A percentile compares a stretch with the other conserved stretches of the same genome.
Conservation (phyloP, 2,797 vertebrate genomes). For the Oreonectes daqikongensis region DNA sequence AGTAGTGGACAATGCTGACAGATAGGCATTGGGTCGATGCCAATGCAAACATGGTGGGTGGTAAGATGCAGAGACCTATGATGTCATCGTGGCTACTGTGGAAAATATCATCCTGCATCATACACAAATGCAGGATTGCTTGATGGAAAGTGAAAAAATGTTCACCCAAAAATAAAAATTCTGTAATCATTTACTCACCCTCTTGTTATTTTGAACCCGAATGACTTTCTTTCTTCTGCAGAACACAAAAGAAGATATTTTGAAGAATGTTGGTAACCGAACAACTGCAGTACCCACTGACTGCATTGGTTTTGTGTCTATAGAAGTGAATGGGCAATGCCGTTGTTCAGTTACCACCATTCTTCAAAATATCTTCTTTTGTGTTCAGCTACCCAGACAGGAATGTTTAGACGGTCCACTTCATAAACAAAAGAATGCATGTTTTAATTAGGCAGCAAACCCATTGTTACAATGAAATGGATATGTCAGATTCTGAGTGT, state of each 20-base stretch:
- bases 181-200: too few relatives aligned
- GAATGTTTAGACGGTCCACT: not conserved
- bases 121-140: not conserved
- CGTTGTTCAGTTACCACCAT: too few relatives aligned
- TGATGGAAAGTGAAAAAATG: too few relatives aligned
- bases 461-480: constrained; percentile 1
- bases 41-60: constrained; percentile 34
- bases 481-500: constrained; percentile 1
- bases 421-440: not conserved
- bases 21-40: constrained; percentile 31
- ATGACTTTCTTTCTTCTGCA: too few relatives aligned
- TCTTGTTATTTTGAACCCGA: too few relatives aligned
- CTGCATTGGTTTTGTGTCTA: too few relatives aligned
- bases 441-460: not conserved
- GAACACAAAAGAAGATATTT: too few relatives aligned
- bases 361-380: too few relatives aligned
- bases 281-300: too few relatives aligned
- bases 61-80: not conserved
- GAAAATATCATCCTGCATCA: not conserved
- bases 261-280: too few relatives aligned
- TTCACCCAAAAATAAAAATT: too few relatives aligned
- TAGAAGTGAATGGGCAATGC: too few relatives aligned
- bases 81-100: not conserved
- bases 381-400: not conserved
- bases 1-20: constrained; percentile 42